A percentile compares a stretch with the other conserved stretches of the same genome.
phyloP scores from a whole-genome alignment of 2,797 vertebrate species.

The Amphiprion clarkii region DNA sequence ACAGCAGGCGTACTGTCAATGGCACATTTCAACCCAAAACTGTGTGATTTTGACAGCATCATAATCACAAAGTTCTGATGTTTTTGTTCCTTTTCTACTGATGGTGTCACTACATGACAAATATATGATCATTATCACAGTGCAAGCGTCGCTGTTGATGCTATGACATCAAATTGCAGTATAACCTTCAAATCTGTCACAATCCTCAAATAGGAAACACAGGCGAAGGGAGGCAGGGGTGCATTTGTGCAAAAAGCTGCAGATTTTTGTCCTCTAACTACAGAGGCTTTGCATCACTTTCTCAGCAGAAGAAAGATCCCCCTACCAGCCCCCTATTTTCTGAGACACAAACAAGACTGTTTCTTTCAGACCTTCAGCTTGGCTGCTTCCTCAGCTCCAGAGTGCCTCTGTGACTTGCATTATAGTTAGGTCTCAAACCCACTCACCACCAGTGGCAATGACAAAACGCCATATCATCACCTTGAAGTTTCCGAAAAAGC shows the following conservation, averaged over 20 bases:
- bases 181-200: conserved; percentile 41
- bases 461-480: conserved; percentile 65
- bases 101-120: conserved; percentile 1
- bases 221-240: conserved; percentile 22
- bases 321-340: conserved; percentile 60
- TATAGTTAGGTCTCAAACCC: conserved; percentile 75
- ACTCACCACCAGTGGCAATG: conserved; percentile 63
- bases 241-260: conserved; percentile 60
- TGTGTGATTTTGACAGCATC: neutral
- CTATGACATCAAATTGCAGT: neutral
- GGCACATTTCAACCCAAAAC: neutral
- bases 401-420: conserved; percentile 82
- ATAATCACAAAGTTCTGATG: neutral
- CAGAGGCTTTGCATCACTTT: conserved; percentile 54
- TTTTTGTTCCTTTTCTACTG: neutral
- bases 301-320: conserved; percentile 57
- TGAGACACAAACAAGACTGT: conserved; percentile 76
- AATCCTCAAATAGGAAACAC: conserved; percentile 14
- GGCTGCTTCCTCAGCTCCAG: conserved; percentile 75
- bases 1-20: neutral
- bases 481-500: conserved; percentile 53
- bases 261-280: conserved; percentile 61
- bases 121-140: neutral
- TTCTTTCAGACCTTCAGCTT: conserved; percentile 76
- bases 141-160: neutral